phyloP scores from a whole-genome alignment of 2,113 vertebrate genomes.

The Chamaea fasciata region DNA sequence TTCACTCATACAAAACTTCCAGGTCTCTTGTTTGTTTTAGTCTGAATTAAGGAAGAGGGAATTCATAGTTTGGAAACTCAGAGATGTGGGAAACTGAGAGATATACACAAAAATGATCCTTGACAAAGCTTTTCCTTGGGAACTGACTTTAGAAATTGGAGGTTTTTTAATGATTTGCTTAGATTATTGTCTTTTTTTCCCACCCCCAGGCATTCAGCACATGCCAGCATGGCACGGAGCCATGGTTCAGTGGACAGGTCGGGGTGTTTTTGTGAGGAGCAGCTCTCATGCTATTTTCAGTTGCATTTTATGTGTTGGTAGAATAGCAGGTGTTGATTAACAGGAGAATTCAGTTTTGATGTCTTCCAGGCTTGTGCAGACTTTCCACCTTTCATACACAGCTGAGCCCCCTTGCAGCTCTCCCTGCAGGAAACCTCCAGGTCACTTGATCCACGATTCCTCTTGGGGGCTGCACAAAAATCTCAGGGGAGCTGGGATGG shows the following conservation, averaged over 20 bases:
- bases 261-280: neutral
- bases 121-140: neutral
- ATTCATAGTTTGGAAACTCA: neutral
- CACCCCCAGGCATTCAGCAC: neutral
- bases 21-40: neutral
- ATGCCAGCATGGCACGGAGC: rapidly evolving
- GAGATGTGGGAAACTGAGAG: neutral
- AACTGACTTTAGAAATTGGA: neutral
- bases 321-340: neutral
- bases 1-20: neutral
- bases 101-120: neutral
- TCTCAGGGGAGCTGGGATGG: neutral
- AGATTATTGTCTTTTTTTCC: neutral
- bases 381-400: neutral
- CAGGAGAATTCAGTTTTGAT: neutral
- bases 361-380: neutral
- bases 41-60: neutral
- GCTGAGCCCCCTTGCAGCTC: neutral
- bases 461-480: neutral
- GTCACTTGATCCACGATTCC: neutral
- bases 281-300: neutral
- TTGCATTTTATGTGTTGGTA: neutral
- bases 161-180: neutral
- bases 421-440: neutral
- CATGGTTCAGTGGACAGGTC: neutral